Percentiles rank a stretch among this genome's conserved stretches.
These are phyloP conservation scores for Sminthopsis crassicaudata DNA, from an alignment of 2,113 vertebrate genomes.

Conservation along the genomic window DNA sequence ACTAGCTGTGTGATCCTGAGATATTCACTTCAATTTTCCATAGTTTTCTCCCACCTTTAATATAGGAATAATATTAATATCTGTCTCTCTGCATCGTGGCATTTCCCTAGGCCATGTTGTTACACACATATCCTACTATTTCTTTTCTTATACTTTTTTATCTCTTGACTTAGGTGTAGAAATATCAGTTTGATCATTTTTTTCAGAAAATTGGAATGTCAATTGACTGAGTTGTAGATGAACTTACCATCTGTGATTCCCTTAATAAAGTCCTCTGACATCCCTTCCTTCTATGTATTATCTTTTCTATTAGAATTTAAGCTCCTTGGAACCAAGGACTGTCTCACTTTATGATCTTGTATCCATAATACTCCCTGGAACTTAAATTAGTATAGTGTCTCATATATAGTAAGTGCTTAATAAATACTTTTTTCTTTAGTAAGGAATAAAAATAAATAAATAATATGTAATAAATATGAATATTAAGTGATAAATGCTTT, in stretches of 20 bases:
- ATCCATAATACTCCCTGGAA: too few species aligned
- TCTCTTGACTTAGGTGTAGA: neutral
- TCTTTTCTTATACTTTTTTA: neutral
- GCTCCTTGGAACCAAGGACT: too few species aligned
- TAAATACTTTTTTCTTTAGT: too few species aligned
- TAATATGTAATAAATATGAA: too few species aligned
- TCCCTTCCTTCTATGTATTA: neutral
- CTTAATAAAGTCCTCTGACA: neutral
- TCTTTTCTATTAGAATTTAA: neutral
- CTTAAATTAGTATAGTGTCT: too few species aligned
- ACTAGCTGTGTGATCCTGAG: neutral
- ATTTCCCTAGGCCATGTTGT: neutral
- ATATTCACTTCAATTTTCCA: neutral
- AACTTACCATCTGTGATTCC: neutral
- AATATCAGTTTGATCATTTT: neutral
- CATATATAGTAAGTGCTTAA: too few species aligned
- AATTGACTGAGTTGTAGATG: neutral
- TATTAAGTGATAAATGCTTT: too few species aligned
- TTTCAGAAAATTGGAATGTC: neutral
- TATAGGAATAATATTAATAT: neutral
- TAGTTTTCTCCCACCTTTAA: neutral
- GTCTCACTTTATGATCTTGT: too few species aligned
- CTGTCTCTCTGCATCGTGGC: neutral
- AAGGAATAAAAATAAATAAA: too few species aligned
- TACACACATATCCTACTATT: neutral